Conservation (phyloP, 2,888 invertebrate genomes). For the Drosophila anomelani region DNA sequence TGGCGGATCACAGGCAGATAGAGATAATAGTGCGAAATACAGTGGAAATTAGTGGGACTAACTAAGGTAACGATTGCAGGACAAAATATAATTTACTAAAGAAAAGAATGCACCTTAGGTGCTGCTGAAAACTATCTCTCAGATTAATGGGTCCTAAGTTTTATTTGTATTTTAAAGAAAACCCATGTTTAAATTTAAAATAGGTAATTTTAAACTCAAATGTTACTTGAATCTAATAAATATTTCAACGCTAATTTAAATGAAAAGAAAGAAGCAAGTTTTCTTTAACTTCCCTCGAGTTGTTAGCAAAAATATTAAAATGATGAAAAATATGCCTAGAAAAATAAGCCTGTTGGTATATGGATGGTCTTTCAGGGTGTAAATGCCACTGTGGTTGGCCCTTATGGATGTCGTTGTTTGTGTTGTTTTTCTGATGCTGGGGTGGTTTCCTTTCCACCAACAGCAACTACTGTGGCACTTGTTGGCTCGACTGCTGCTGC, state of each 20-base stretch:
- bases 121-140: not conserved
- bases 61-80: not conserved
- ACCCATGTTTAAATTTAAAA: no score
- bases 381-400: slow-evolving; percentile 56
- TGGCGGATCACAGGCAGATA: slow-evolving; percentile 36
- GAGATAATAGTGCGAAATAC: slow-evolving; percentile 45
- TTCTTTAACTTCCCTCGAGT: not conserved
- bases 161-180: no score
- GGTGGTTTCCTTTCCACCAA: slow-evolving; percentile 46
- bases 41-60: slow-evolving; percentile 28
- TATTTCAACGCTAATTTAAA: no score
- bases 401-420: slow-evolving; percentile 38
- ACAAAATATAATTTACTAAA: not conserved
- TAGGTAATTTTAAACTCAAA: no score
- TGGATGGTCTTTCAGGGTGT: not conserved
- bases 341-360: not conserved
- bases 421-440: slow-evolving; percentile 48
- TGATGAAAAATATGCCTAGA: not conserved
- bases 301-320: not conserved
- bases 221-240: no score
- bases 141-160: no score
- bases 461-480: slow-evolving; percentile 65
- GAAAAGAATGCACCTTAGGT: rapidly evolving
- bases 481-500: slow-evolving; percentile 62
- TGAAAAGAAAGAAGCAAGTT: no score